These are phyloP conservation scores for Celastrina argiolus DNA, from an alignment of 2,888 invertebrate genomes.

Conservation along the genomic window DNA sequence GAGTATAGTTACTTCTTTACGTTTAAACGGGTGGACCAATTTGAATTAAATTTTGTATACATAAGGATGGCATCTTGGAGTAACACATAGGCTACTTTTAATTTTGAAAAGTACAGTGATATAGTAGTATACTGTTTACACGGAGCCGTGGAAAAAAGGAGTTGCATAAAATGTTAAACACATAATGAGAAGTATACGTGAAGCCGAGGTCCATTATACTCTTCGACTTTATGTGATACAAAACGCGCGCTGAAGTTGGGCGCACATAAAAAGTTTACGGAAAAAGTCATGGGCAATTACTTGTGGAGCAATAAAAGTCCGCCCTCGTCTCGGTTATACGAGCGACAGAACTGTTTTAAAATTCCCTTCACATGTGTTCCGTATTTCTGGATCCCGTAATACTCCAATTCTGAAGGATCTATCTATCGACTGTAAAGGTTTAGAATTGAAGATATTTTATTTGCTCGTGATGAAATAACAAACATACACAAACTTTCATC, in stretches of 20 bases:
- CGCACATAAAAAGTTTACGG: conserved; percentile 2
- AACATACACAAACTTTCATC: too few species aligned
- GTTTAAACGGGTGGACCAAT: too few species aligned
- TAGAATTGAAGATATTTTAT: neutral
- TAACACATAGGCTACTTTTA: too few species aligned
- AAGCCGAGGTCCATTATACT: neutral
- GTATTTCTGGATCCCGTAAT: neutral
- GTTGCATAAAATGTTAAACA: neutral
- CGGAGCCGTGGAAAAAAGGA: too few species aligned
- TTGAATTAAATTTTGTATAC: too few species aligned
- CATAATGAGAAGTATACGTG: neutral
- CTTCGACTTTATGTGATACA: conserved; percentile 5
- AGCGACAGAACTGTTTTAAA: conserved; percentile 4
- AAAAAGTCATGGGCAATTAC: conserved; percentile 9
- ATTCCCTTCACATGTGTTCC: neutral
- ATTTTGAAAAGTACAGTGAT: too few species aligned
- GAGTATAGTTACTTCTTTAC: too few species aligned
- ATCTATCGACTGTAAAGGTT: neutral
- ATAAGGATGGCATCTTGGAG: too few species aligned
- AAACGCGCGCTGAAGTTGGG: neutral
- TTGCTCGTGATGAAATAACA: too few species aligned
- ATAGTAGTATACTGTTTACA: too few species aligned
- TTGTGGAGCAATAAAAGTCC: neutral
- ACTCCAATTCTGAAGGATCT: neutral
- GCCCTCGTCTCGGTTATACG: neutral